A percentile compares a stretch with the other conserved stretches of the same genome.
Conservation (phyloP, 2,888 invertebrate species). For the Stomorhina lunata region DNA sequence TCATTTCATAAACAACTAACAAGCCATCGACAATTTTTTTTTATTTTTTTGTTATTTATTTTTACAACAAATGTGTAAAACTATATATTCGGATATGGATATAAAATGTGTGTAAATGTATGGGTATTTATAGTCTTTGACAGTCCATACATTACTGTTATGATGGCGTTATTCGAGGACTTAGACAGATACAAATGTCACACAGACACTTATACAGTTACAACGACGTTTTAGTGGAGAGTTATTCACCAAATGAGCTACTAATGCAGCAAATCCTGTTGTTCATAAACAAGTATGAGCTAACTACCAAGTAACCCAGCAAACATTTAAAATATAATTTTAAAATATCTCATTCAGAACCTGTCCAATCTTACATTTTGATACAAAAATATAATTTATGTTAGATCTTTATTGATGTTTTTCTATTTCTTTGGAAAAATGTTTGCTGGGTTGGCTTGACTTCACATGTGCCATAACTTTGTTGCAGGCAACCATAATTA, state of each 20-base stretch:
- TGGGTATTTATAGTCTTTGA: slow-evolving; percentile 30
- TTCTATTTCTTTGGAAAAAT: not conserved
- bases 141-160: slow-evolving; percentile 32
- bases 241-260: slow-evolving; percentile 8
- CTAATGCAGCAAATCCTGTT: not conserved
- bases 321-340: not conserved
- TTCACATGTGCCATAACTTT: slow-evolving; percentile 22
- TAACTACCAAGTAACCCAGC: slow-evolving; percentile 4
- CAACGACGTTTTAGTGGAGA: not conserved
- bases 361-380: not conserved
- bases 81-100: not conserved
- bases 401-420: not conserved
- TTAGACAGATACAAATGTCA: too few species aligned
- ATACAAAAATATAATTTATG: not conserved
- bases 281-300: too few species aligned
- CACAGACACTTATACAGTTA: not conserved
- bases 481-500: slow-evolving; percentile 76
- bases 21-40: slow-evolving; percentile 38
- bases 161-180: slow-evolving; percentile 21
- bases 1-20: slow-evolving; percentile 49
- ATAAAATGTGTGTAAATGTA: not conserved
- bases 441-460: slow-evolving; percentile 2
- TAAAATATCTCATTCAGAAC: not conserved
- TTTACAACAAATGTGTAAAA: not conserved
- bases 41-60: not conserved